Conservation (phyloP, 2,888 invertebrate species). For the Liopterus haemorrhoidalis region DNA sequence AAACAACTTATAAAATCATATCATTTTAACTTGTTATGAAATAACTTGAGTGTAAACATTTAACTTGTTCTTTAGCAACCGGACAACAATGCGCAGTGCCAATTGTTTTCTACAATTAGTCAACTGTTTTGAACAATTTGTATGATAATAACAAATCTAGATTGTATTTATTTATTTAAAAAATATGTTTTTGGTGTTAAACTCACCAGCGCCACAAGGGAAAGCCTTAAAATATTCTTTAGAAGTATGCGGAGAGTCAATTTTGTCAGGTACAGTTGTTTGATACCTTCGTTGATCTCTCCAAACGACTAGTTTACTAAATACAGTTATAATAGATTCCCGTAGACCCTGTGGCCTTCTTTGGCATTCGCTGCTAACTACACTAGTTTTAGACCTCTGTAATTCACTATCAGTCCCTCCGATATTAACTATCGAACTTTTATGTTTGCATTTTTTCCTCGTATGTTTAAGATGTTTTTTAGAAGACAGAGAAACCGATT, state of each 20-base stretch:
- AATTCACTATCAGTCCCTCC: slow-evolving; percentile 38
- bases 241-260: slow-evolving; percentile 43
- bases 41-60: too few species aligned
- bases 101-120: too few species aligned
- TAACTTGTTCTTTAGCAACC: too few species aligned
- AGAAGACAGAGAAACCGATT: slow-evolving; percentile 34
- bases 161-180: slow-evolving; percentile 13
- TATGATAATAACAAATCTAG: too few species aligned
- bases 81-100: too few species aligned
- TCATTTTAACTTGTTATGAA: too few species aligned
- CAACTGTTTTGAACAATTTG: too few species aligned
- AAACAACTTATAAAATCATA: too few species aligned
- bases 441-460: slow-evolving; percentile 46
- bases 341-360: slow-evolving; percentile 50
- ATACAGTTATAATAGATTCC: slow-evolving; percentile 59
- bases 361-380: slow-evolving; percentile 40
- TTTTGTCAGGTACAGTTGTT: slow-evolving; percentile 41
- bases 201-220: slow-evolving; percentile 46
- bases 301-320: slow-evolving; percentile 58
- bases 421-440: slow-evolving; percentile 32
- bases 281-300: slow-evolving; percentile 47
- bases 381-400: slow-evolving; percentile 41
- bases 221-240: slow-evolving; percentile 42
- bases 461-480: slow-evolving; percentile 43
- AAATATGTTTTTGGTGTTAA: neutral